These are phyloP conservation scores for Phocides pigmalion DNA, from an alignment of 1,140 invertebrate species.

Conservation along the genomic window DNA sequence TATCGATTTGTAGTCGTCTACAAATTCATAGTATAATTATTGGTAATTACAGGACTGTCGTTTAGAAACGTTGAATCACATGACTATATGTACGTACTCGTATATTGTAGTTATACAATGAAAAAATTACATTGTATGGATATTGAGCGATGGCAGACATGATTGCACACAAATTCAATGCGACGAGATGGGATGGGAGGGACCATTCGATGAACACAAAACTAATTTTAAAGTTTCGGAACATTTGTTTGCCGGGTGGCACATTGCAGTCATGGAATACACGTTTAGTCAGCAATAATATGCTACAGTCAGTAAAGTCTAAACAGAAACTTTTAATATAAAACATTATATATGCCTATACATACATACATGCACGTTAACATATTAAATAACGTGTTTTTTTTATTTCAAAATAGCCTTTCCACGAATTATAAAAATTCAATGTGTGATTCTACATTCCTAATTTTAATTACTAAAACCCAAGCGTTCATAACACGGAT, in stretches of 20 bases:
- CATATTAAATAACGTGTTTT: too few species aligned
- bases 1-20: not conserved
- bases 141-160: slow-evolving; percentile 2
- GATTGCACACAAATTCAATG: slow-evolving; percentile 25
- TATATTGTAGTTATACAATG: not conserved
- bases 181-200: slow-evolving; percentile 10
- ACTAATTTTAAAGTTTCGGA: slow-evolving; percentile 22
- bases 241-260: slow-evolving; percentile 21
- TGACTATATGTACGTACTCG: slow-evolving; percentile 9
- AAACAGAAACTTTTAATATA: not conserved
- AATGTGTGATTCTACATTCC: too few species aligned
- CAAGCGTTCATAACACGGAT: too few species aligned
- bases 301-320: not conserved
- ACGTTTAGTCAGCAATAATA: not conserved
- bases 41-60: not conserved
- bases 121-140: slow-evolving; percentile 11
- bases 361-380: too few species aligned
- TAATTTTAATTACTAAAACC: too few species aligned
- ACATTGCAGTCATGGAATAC: not conserved
- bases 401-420: too few species aligned
- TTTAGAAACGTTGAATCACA: not conserved
- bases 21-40: not conserved
- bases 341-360: too few species aligned
- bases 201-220: slow-evolving; percentile 18
- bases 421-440: too few species aligned